Percentiles rank a stretch among this genome's conserved stretches.
Conservation (phyloP, 2,113 vertebrate genomes). For the Chascanopsetta lugubris region DNA sequence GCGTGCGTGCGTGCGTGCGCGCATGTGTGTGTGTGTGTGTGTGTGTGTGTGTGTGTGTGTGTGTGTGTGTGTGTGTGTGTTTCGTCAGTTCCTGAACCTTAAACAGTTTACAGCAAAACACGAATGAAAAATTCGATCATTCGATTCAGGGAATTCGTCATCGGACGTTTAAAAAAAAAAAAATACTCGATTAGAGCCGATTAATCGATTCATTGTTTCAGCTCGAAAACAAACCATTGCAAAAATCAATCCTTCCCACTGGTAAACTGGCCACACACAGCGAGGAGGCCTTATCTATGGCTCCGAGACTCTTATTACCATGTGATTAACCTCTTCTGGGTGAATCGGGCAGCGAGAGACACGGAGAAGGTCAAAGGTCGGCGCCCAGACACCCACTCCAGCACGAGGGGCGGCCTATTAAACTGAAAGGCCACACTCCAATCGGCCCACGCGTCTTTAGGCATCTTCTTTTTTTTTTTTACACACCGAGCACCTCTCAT, state of each 20-base stretch:
- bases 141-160: too few species aligned
- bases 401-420: slow-evolving; percentile 57
- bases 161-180: too few species aligned
- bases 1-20: too few species aligned
- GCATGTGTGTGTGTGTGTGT: too few species aligned
- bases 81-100: too few species aligned
- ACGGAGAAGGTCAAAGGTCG: slow-evolving; percentile 54
- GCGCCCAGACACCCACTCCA: slow-evolving; percentile 47
- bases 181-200: too few species aligned
- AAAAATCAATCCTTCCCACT: slow-evolving; percentile 21
- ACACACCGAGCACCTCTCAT: slow-evolving; percentile 7
- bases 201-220: too few species aligned
- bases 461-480: slow-evolving; percentile 38
- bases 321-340: slow-evolving; percentile 69
- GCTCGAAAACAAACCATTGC: slow-evolving; percentile 2
- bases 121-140: too few species aligned
- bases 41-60: too few species aligned
- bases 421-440: slow-evolving; percentile 47
- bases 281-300: slow-evolving; percentile 21
- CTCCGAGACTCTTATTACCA: slow-evolving; percentile 57
- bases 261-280: slow-evolving; percentile 26
- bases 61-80: too few species aligned
- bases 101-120: too few species aligned
- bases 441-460: slow-evolving; percentile 26
- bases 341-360: slow-evolving; percentile 57